Percentiles rank a stretch among this genome's conserved stretches.
Conservation (phyloP, 2,888 invertebrate species). For the Sarcophaga carnaria region DNA sequence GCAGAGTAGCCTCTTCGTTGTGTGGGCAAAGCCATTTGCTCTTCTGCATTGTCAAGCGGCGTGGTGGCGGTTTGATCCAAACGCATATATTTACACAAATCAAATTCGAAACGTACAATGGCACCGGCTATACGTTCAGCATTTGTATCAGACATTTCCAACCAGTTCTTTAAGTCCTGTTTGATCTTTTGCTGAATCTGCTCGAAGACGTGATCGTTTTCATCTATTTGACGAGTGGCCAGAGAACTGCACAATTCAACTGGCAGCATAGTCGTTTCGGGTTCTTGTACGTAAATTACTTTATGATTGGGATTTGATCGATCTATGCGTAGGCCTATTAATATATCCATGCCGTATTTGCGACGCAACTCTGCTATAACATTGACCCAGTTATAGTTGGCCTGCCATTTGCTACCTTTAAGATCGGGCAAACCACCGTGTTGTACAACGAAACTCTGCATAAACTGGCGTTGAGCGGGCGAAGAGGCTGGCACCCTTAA, state of each 20-base stretch:
- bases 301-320: conserved; percentile 74
- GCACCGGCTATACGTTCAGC: conserved; percentile 75
- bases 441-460: conserved; percentile 73
- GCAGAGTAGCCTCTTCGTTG: conserved; percentile 11
- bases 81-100: conserved; percentile 75
- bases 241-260: conserved; percentile 73
- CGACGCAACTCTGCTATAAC: conserved; percentile 73
- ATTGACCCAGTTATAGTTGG: conserved; percentile 75
- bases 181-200: conserved; percentile 74
- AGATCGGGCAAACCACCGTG: conserved; percentile 76
- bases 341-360: conserved; percentile 77
- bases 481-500: conserved; percentile 70
- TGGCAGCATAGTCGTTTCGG: conserved; percentile 75
- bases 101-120: conserved; percentile 77
- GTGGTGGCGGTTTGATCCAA: conserved; percentile 64
- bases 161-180: conserved; percentile 76
- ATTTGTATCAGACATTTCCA: conserved; percentile 72
- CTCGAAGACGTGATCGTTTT: conserved; percentile 71
- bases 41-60: conserved; percentile 25
- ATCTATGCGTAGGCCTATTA: conserved; percentile 77
- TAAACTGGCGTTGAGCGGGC: conserved; percentile 71
- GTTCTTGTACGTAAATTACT: conserved; percentile 76
- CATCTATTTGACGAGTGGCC: conserved; percentile 67
- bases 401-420: conserved; percentile 74
- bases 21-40: neutral